Conservation (phyloP, 2,797 vertebrate genomes). For the Dicrostonyx torquatus region DNA sequence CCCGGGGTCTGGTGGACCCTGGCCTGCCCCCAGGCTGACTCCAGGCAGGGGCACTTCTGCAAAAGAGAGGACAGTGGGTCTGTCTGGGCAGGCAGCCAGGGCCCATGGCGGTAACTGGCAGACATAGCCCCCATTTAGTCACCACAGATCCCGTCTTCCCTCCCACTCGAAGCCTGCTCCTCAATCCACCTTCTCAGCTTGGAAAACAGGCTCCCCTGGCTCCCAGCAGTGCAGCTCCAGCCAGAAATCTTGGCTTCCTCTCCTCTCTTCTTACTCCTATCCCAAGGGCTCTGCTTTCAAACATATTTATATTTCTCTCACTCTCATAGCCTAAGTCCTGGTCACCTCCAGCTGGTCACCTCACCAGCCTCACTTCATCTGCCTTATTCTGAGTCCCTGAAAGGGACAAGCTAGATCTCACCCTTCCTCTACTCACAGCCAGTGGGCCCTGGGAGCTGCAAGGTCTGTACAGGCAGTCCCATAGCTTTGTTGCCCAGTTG, state of each 20-base stretch:
- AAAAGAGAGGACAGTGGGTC: slow-evolving; percentile 42
- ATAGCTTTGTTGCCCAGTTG: rapidly evolving
- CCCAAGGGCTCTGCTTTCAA: neutral
- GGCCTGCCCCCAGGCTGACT: slow-evolving; percentile 37
- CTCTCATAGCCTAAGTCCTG: neutral
- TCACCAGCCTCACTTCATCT: no score
- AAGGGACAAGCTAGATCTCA: neutral
- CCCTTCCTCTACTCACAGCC: neutral
- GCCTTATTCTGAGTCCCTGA: neutral
- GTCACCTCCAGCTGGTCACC: neutral
- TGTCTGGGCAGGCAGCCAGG: neutral
- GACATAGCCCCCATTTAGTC: no score
- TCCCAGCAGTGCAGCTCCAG: neutral
- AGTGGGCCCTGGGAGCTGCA: neutral
- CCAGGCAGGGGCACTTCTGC: slow-evolving; percentile 5
- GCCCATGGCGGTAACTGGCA: neutral
- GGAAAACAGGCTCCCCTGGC: neutral
- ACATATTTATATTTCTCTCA: neutral
- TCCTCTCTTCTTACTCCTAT: neutral
- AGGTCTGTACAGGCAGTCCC: rapidly evolving
- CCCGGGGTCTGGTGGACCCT: slow-evolving; percentile 83
- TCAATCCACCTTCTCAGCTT: neutral
- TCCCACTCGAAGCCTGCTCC: neutral
- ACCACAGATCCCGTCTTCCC: neutral
- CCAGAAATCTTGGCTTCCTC: neutral